Percentiles rank a stretch among this genome's conserved stretches.
Conservation (phyloP, 1,140 invertebrate species). For the Maniola jurtina region DNA sequence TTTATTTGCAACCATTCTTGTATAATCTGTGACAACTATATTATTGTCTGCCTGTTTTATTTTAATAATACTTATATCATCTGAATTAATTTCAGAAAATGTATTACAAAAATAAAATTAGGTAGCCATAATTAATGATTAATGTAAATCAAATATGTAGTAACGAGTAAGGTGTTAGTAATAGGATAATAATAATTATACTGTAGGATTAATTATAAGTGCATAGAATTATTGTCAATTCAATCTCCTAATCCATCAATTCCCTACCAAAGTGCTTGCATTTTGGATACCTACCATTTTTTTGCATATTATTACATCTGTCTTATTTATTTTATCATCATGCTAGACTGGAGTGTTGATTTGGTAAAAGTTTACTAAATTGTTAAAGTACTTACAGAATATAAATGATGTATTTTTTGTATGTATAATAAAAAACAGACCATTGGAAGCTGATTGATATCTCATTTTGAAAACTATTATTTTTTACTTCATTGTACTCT, state of each 20-base stretch:
- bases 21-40: constrained; percentile 45
- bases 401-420: constrained; percentile 74
- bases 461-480: not conserved
- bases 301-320: constrained; percentile 41
- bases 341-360: constrained; percentile 67
- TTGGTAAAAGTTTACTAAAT: constrained; percentile 74
- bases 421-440: constrained; percentile 66
- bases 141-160: constrained; percentile 41
- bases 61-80: constrained; percentile 27
- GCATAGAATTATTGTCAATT: constrained; percentile 38
- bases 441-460: constrained; percentile 24
- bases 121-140: constrained; percentile 41
- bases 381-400: constrained; percentile 76
- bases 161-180: constrained; percentile 46
- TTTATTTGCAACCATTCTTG: constrained; percentile 46
- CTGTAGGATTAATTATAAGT: constrained; percentile 44
- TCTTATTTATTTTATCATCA: constrained; percentile 73
- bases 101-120: constrained; percentile 38
- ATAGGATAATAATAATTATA: constrained; percentile 36
- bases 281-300: constrained; percentile 49
- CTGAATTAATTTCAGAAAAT: constrained; percentile 32
- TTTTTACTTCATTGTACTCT: not conserved
- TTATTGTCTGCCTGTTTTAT: constrained; percentile 43
- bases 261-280: constrained; percentile 40
- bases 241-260: constrained; percentile 31